Evolutionary conservation across 2,797 vertebrate species (phyloP).

Genomic region (Cirrhinus molitorella): DNA sequence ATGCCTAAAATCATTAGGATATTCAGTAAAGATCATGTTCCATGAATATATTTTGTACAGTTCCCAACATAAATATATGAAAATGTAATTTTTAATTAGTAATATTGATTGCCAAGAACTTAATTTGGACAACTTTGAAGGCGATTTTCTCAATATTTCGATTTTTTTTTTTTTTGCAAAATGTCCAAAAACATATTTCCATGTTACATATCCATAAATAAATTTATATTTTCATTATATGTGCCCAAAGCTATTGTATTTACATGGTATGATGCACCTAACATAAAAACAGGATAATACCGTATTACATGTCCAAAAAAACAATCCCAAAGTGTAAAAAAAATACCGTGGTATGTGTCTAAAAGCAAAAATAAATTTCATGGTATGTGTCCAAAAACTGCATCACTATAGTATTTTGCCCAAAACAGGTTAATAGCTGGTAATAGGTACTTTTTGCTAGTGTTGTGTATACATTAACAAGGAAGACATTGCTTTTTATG

Average conservation of each 20-base stretch:
- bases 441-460: background rate
- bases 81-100: too few relatives aligned
- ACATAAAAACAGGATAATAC: background rate
- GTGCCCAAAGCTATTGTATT: background rate
- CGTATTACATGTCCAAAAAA: background rate
- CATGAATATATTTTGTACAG: too few relatives aligned
- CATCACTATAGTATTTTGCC: background rate
- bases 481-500: background rate
- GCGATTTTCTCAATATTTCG: too few relatives aligned
- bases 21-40: too few relatives aligned
- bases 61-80: too few relatives aligned
- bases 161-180: too few relatives aligned
- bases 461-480: slow-evolving; percentile 28
- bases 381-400: background rate
- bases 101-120: too few relatives aligned
- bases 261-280: background rate
- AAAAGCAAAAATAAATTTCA: background rate
- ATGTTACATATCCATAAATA: background rate
- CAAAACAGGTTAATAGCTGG: background rate
- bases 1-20: too few relatives aligned
- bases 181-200: too few relatives aligned
- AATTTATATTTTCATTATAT: background rate
- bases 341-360: too few relatives aligned
- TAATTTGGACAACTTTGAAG: too few relatives aligned
- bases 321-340: background rate